These are phyloP conservation scores for Platalea minor DNA, from an alignment of 2,797 vertebrate species.

Conservation along the genomic window DNA sequence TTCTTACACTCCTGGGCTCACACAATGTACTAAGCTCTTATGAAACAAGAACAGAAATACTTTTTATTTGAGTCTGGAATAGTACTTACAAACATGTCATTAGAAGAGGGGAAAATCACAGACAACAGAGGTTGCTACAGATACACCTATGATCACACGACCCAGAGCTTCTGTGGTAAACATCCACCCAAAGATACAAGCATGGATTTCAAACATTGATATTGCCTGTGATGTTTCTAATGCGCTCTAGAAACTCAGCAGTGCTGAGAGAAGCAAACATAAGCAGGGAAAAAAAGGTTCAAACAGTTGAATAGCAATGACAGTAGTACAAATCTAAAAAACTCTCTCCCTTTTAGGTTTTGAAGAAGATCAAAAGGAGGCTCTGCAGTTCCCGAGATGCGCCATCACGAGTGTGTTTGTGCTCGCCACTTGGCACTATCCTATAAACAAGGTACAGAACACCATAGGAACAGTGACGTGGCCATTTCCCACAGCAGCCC, in stretches of 20 bases:
- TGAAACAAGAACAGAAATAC: neutral
- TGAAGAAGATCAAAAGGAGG: neutral
- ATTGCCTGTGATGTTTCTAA: neutral
- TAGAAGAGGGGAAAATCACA: neutral
- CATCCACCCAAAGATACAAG: neutral
- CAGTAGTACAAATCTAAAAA: conserved; percentile 2
- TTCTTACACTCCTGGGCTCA: neutral
- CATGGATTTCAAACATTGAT: neutral
- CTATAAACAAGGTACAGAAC: neutral
- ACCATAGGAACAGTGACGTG: neutral
- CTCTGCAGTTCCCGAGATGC: neutral
- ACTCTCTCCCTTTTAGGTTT: neutral
- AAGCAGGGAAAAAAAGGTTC: neutral
- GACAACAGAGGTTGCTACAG: neutral
- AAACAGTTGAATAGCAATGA: neutral
- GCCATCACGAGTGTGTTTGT: neutral
- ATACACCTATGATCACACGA: neutral
- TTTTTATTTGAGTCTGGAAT: neutral
- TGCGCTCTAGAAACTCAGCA: neutral
- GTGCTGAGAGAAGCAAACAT: neutral
- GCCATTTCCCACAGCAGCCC: conserved; percentile 40
- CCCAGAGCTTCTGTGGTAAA: neutral
- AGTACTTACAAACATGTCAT: neutral
- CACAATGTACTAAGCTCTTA: neutral
- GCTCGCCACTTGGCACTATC: neutral